Percentiles rank a stretch among this genome's conserved stretches.
These are phyloP conservation scores for Nothoprocta perdicaria DNA, from an alignment of 2,113 vertebrate species.

Conservation along the genomic window DNA sequence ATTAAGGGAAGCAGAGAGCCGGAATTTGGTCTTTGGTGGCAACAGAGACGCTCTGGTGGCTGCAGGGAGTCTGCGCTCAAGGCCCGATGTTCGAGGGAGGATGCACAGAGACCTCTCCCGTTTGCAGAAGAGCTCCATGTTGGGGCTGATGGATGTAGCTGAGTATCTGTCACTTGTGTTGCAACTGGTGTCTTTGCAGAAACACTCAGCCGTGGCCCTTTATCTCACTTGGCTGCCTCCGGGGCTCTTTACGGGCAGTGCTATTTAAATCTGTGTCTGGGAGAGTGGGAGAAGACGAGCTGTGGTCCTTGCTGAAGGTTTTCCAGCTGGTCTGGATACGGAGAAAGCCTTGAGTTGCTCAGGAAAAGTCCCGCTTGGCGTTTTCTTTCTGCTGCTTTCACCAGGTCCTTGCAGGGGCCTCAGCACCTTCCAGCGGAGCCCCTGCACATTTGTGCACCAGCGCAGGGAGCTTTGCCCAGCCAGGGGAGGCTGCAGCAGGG, in stretches of 20 bases:
- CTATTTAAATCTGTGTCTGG: background rate
- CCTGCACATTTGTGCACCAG: background rate
- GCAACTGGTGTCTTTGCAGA: background rate
- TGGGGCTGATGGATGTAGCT: accelerated
- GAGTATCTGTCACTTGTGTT: background rate
- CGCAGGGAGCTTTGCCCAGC: background rate
- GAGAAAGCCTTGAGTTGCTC: background rate
- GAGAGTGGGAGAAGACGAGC: background rate
- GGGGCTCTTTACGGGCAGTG: background rate
- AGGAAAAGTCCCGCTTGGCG: background rate
- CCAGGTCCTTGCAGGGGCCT: background rate
- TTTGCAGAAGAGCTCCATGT: background rate
- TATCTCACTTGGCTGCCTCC: constrained; percentile 5
- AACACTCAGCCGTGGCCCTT: constrained; percentile 33
- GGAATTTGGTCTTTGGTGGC: background rate
- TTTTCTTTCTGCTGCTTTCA: constrained; percentile 1
- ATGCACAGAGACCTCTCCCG: background rate
- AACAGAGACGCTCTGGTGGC: background rate
- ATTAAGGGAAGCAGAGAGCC: background rate
- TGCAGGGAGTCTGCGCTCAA: background rate
- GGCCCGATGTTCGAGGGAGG: accelerated
- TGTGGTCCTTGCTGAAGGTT: background rate
- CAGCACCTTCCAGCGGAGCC: constrained; percentile 12
- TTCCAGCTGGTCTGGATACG: background rate
- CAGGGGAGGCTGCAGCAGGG: background rate